Evolutionary conservation across 2,113 vertebrate genomes (phyloP).

Genomic region (Malurus melanocephalus): DNA sequence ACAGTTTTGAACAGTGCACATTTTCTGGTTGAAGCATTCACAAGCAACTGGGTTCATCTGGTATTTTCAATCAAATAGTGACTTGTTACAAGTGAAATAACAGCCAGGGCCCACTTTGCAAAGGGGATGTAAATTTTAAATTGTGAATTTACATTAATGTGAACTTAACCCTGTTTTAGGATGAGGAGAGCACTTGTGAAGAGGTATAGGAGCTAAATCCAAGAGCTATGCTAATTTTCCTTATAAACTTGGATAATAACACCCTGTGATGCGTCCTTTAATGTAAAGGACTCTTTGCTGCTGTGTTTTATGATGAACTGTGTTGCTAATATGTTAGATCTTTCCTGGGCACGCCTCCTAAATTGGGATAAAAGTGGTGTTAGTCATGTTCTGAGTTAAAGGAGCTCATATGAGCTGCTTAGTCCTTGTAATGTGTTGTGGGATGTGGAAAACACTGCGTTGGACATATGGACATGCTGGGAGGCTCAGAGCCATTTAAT

Average conservation of each 20-base stretch:
- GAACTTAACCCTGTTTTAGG: neutral
- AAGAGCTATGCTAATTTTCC: neutral
- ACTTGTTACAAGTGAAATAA: neutral
- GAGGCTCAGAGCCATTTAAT: neutral
- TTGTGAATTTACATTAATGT: neutral
- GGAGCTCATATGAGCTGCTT: neutral
- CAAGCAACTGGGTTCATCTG: neutral
- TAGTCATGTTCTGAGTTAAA: neutral
- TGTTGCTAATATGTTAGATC: neutral
- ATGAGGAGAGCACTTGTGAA: neutral
- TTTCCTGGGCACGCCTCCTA: neutral
- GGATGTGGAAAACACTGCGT: neutral
- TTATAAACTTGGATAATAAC: neutral
- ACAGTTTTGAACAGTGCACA: neutral
- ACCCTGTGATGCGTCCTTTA: neutral
- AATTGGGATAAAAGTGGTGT: neutral
- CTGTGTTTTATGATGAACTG: neutral
- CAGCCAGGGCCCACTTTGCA: neutral
- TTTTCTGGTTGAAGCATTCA: neutral
- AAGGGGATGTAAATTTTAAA: neutral
- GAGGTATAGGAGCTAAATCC: neutral
- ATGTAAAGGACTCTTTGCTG: neutral
- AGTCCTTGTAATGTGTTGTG: neutral
- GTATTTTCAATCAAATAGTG: neutral
- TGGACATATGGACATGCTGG: accelerated